phyloP scores from a whole-genome alignment of 2,888 invertebrate genomes.

The Standfussiana lucernea region DNA sequence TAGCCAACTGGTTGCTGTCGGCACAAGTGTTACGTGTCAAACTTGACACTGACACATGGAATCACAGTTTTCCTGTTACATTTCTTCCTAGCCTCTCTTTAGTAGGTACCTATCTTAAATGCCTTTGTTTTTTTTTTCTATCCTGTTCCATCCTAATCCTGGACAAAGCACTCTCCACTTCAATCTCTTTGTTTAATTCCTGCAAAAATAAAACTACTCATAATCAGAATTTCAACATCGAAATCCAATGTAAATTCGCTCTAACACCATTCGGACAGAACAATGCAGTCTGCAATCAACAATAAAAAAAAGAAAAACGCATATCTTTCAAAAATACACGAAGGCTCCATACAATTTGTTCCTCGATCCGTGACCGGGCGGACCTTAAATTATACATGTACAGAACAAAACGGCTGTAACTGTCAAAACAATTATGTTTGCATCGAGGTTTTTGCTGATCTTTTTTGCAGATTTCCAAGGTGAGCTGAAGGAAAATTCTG shows the following conservation, averaged over 20 bases:
- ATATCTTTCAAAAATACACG: slow-evolving; percentile 75
- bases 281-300: slow-evolving; percentile 84
- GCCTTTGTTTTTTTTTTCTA: not conserved
- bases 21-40: not conserved
- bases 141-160: not conserved
- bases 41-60: not conserved
- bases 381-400: slow-evolving; percentile 70
- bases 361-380: slow-evolving; percentile 72
- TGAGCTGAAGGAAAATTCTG: slow-evolving; percentile 22
- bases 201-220: not conserved
- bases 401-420: slow-evolving; percentile 69
- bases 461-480: slow-evolving; percentile 41
- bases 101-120: not conserved
- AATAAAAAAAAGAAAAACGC: slow-evolving; percentile 74
- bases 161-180: not conserved
- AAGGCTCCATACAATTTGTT: slow-evolving; percentile 75
- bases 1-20: not conserved
- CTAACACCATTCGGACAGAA: slow-evolving; percentile 75
- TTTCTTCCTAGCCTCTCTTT: not conserved
- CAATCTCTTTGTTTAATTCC: not conserved
- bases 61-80: not conserved
- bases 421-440: slow-evolving; percentile 65
- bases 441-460: slow-evolving; percentile 39
- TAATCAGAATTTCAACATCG: slow-evolving; percentile 20
- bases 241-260: slow-evolving; percentile 69